Evolutionary conservation across 2,888 invertebrate species (phyloP).

Genomic region (Tolmerus cingulatus): DNA sequence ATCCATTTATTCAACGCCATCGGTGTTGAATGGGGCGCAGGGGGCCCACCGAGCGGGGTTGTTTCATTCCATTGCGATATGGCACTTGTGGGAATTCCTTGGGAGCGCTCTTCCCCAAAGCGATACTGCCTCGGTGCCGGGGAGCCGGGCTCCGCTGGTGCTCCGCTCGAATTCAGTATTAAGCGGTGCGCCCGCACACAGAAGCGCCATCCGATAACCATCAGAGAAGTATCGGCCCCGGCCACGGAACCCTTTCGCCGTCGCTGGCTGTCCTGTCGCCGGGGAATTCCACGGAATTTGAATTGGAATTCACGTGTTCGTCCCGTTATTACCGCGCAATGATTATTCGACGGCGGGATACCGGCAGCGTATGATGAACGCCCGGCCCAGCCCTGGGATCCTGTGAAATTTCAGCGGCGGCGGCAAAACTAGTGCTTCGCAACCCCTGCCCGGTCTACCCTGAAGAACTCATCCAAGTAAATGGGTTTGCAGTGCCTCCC

Average conservation of each 20-base stretch:
- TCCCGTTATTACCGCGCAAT: slow-evolving; percentile 34
- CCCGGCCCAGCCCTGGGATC: not conserved
- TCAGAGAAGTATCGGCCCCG: slow-evolving; percentile 28
- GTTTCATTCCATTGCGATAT: slow-evolving; percentile 51
- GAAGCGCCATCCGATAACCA: slow-evolving; percentile 26
- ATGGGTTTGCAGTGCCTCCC: not conserved
- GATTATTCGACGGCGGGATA: slow-evolving; percentile 40
- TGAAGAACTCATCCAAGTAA: slow-evolving; percentile 20
- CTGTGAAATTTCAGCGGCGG: not conserved
- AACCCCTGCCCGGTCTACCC: not conserved
- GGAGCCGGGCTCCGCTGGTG: not conserved
- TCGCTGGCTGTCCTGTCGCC: slow-evolving; percentile 49
- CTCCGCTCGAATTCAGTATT: slow-evolving; percentile 14
- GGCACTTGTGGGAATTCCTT: slow-evolving; percentile 52
- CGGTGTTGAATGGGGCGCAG: slow-evolving; percentile 38
- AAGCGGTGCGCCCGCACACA: slow-evolving; percentile 20
- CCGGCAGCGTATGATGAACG: slow-evolving; percentile 12
- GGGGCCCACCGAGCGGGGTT: slow-evolving; percentile 47
- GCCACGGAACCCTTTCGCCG: slow-evolving; percentile 30
- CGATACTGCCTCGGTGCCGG: slow-evolving; percentile 31
- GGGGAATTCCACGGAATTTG: slow-evolving; percentile 62
- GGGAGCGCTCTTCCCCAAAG: slow-evolving; percentile 49
- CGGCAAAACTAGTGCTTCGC: not conserved
- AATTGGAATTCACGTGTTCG: slow-evolving; percentile 53
- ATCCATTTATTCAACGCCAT: slow-evolving; percentile 44